Evolutionary conservation across 2,888 invertebrate genomes (phyloP).

Genomic region (Spicauda simplicius): DNA sequence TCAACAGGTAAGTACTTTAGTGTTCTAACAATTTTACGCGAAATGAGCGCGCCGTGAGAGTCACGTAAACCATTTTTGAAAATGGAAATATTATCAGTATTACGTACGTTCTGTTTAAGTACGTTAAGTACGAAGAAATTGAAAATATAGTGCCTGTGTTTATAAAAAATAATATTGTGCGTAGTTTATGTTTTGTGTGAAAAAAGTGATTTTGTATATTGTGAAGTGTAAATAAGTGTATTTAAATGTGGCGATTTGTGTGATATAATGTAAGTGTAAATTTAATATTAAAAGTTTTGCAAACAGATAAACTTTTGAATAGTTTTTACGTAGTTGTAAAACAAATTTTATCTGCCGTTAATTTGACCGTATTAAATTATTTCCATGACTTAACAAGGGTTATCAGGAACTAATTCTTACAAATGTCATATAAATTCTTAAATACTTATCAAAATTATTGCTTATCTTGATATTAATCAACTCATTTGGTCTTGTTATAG

Average conservation of each 20-base stretch:
- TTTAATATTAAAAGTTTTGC: neutral
- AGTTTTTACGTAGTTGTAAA: no score
- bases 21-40: neutral
- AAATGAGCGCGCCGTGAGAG: slow-evolving; percentile 34
- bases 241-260: neutral
- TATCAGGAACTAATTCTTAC: no score
- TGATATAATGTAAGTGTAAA: neutral
- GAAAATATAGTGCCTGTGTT: neutral
- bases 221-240: neutral
- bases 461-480: no score
- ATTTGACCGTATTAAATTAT: no score
- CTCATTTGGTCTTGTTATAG: no score
- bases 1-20: slow-evolving; percentile 6
- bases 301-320: no score
- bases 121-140: neutral
- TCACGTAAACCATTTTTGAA: slow-evolving; percentile 40
- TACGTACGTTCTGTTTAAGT: no score
- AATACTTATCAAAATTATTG: no score
- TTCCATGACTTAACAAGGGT: no score
- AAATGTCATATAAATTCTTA: no score
- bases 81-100: neutral
- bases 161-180: neutral
- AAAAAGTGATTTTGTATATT: neutral
- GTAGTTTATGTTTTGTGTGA: neutral
- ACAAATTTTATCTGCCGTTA: no score